A percentile compares a stretch with the other conserved stretches of the same genome.
These are phyloP conservation scores for Cyclophora punctaria DNA, from an alignment of 2,888 invertebrate species.

Conservation along the genomic window DNA sequence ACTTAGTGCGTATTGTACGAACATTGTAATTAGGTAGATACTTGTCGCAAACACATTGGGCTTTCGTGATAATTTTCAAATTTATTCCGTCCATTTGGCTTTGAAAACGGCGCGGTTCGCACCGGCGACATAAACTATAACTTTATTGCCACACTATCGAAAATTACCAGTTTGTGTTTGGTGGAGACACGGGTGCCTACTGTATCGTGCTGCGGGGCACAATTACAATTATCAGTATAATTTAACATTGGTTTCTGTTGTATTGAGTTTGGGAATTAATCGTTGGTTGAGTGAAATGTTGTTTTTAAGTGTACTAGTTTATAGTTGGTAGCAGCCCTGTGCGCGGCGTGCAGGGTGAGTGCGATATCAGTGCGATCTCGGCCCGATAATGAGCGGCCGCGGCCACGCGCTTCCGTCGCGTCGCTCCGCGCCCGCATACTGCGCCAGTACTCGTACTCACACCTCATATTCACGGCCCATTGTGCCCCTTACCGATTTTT, in stretches of 20 bases:
- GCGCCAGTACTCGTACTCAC: too few relatives aligned
- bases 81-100: slow-evolving; percentile 19
- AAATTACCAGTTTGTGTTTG: slow-evolving; percentile 12
- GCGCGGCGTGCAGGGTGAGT: slow-evolving; percentile 5
- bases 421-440: slow-evolving; percentile 35
- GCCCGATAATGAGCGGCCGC: slow-evolving; percentile 32
- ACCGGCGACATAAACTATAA: slow-evolving; percentile 9
- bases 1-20: too few relatives aligned
- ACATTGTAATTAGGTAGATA: not conserved
- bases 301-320: too few relatives aligned
- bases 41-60: slow-evolving; percentile 12
- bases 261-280: too few relatives aligned
- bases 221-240: too few relatives aligned
- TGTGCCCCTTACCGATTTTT: slow-evolving; percentile 28
- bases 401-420: slow-evolving; percentile 13
- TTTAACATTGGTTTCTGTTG: too few relatives aligned
- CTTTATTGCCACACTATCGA: slow-evolving; percentile 8
- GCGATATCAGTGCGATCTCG: slow-evolving; percentile 21
- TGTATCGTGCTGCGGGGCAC: too few relatives aligned
- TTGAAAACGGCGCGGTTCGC: slow-evolving; percentile 5
- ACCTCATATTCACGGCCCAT: slow-evolving; percentile 21
- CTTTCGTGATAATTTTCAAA: slow-evolving; percentile 16
- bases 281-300: too few relatives aligned
- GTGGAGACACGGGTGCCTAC: not conserved
- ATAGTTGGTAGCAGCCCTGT: not conserved